A percentile compares a stretch with the other conserved stretches of the same genome.
Evolutionary conservation across 2,797 vertebrate species (phyloP).

Genomic region (Enteromius afrohamiltoni): DNA sequence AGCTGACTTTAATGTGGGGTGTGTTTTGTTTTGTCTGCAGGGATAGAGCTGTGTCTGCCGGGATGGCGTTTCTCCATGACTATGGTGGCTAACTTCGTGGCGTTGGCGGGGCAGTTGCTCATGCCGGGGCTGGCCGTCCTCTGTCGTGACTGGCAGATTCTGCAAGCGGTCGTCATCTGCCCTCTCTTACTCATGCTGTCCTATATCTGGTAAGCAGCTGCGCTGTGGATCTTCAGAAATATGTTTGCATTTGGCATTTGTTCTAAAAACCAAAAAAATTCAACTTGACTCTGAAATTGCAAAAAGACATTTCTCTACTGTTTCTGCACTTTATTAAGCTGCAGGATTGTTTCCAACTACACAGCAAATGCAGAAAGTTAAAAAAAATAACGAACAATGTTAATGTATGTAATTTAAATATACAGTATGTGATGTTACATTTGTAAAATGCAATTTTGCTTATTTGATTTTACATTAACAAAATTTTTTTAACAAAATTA

Average conservation of each 20-base stretch:
- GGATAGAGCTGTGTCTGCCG: slow-evolving; percentile 94
- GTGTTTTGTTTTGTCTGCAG: slow-evolving; percentile 67
- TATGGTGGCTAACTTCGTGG: slow-evolving; percentile 94
- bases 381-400: neutral
- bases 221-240: neutral
- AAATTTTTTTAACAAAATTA: neutral
- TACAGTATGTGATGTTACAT: neutral
- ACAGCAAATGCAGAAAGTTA: no score
- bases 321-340: neutral
- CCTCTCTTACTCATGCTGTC: slow-evolving; percentile 93
- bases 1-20: neutral
- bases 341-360: neutral
- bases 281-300: neutral
- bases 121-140: slow-evolving; percentile 91
- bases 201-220: slow-evolving; percentile 89
- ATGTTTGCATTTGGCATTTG: neutral
- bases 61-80: slow-evolving; percentile 94
- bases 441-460: neutral
- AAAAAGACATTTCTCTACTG: neutral
- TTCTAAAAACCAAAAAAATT: neutral
- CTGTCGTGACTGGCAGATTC: slow-evolving; percentile 92
- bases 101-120: slow-evolving; percentile 91
- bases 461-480: no score
- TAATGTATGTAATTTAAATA: neutral
- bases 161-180: slow-evolving; percentile 94